Percentiles rank a stretch among this genome's conserved stretches.
Conservation (phyloP, 2,797 vertebrate genomes). For the Tokudaia muenninki region DNA sequence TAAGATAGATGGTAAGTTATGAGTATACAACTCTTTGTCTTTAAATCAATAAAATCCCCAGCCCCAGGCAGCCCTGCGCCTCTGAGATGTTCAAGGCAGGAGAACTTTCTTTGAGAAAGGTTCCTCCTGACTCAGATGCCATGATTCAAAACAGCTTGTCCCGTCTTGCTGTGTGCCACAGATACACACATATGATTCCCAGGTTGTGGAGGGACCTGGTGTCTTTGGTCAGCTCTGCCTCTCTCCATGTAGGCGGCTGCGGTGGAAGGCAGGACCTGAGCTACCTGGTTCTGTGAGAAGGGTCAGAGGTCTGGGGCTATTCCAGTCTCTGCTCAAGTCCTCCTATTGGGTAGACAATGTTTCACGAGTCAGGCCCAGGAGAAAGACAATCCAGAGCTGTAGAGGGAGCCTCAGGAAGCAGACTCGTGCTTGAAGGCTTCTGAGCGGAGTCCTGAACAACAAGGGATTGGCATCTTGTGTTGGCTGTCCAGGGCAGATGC, state of each 20-base stretch:
- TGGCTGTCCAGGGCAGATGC: neutral
- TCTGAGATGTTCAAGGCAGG: slow-evolving; percentile 85
- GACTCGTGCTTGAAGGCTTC: no score
- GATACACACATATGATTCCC: slow-evolving; percentile 67
- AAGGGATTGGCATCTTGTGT: neutral
- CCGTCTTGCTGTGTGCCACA: slow-evolving; percentile 77
- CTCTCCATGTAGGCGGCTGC: neutral
- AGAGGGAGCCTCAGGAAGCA: neutral
- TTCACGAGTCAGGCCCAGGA: neutral
- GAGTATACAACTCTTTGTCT: slow-evolving; percentile 89
- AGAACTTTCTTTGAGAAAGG: slow-evolving; percentile 87
- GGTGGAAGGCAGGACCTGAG: fast-evolving
- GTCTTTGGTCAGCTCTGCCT: neutral
- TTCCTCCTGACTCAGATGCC: slow-evolving; percentile 86
- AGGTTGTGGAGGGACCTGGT: slow-evolving; percentile 38
- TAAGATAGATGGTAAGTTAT: slow-evolving; percentile 89
- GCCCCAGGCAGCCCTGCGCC: slow-evolving; percentile 84
- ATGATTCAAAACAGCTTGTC: slow-evolving; percentile 81
- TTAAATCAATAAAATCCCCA: slow-evolving; percentile 87
- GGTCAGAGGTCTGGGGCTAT: fast-evolving
- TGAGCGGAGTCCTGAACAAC: neutral
- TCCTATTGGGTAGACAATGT: neutral
- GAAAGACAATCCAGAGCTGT: neutral
- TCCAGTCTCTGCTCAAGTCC: neutral
- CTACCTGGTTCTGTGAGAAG: no score